phyloP scores from a whole-genome alignment of 2,113 vertebrate species.

The Gymnogyps californianus region DNA sequence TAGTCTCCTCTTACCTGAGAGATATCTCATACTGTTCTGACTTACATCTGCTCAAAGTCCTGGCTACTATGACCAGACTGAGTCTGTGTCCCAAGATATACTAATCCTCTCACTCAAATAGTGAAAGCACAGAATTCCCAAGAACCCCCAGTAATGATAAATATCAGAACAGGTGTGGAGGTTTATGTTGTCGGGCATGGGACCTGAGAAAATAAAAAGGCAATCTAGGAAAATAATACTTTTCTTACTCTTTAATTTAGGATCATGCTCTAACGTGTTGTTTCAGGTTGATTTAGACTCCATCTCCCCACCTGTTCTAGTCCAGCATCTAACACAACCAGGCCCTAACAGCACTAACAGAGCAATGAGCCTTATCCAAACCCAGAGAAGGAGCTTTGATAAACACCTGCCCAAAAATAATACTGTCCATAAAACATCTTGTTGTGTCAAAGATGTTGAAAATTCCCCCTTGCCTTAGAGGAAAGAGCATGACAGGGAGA shows the following conservation, averaged over 20 bases:
- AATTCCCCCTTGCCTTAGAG: neutral
- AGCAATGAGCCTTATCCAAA: neutral
- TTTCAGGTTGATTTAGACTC: neutral
- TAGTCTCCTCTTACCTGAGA: neutral
- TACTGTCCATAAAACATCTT: neutral
- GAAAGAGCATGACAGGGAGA: neutral
- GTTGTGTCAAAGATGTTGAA: neutral
- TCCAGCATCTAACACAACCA: neutral
- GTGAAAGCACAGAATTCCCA: neutral
- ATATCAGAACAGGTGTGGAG: neutral
- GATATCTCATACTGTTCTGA: neutral
- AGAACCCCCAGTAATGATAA: neutral
- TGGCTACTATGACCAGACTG: neutral
- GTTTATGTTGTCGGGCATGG: neutral
- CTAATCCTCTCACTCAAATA: neutral
- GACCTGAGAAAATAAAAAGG: neutral
- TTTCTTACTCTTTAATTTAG: neutral
- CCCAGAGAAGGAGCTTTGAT: neutral
- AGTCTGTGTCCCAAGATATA: neutral
- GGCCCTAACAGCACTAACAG: neutral
- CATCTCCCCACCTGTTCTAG: neutral
- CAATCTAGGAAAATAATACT: neutral
- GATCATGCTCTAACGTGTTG: neutral
- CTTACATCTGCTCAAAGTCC: neutral
- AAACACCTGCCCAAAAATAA: neutral